These are phyloP conservation scores for Verasper variegatus DNA, from an alignment of 2,113 vertebrate species.

Conservation along the genomic window DNA sequence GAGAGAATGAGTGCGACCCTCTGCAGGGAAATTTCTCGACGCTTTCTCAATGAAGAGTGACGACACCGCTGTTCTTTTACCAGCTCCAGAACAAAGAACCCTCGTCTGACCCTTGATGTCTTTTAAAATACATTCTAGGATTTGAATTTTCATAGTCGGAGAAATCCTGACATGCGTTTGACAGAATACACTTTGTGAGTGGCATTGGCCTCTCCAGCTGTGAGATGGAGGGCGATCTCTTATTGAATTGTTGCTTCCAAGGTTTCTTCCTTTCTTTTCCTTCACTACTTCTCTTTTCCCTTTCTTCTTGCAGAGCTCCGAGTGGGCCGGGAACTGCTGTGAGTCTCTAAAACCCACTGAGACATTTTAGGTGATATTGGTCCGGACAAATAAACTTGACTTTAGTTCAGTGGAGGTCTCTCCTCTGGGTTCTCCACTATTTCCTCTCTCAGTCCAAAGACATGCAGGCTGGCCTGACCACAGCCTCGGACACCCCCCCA, in stretches of 20 bases:
- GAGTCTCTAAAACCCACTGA: constrained; percentile 46
- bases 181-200: background rate
- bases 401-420: constrained; percentile 63
- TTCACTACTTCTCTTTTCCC: constrained; percentile 33
- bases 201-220: background rate
- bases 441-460: constrained; percentile 49
- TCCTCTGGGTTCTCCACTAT: constrained; percentile 25
- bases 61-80: too few relatives aligned
- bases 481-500: constrained; percentile 18
- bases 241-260: background rate
- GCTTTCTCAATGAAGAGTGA: background rate
- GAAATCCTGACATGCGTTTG: background rate
- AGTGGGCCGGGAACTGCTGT: constrained; percentile 31
- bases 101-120: background rate
- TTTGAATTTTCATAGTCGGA: background rate
- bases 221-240: constrained; percentile 33
- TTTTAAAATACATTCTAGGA: too few relatives aligned
- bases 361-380: constrained; percentile 57
- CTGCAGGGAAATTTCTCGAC: background rate
- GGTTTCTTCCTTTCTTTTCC: constrained; percentile 19
- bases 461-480: constrained; percentile 52
- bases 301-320: background rate
- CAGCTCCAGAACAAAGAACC: background rate
- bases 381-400: constrained; percentile 63
- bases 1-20: too few relatives aligned